Percentiles rank a stretch among this genome's conserved stretches.
Evolutionary conservation across 2,888 invertebrate species (phyloP).

Genomic region (Rutpela maculata): DNA sequence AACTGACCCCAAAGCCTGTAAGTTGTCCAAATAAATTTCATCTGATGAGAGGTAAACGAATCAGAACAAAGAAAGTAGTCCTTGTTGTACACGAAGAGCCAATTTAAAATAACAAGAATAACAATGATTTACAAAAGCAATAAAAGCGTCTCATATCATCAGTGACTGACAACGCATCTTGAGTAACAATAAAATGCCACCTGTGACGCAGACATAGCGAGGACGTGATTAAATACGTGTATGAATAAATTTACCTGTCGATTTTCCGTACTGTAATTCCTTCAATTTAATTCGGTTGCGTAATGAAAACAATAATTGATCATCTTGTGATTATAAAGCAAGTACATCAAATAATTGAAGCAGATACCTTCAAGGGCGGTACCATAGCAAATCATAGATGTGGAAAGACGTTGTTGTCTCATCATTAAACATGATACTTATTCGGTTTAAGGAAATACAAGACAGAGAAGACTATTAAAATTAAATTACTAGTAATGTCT

Average conservation of each 20-base stretch:
- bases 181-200: conserved; percentile 19
- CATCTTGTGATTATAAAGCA: not conserved
- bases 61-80: not conserved
- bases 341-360: not conserved
- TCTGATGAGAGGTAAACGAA: not conserved
- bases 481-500: not conserved
- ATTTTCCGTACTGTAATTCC: not conserved
- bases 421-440: not conserved
- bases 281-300: not conserved
- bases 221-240: conserved; percentile 27
- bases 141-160: conserved; percentile 19
- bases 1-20: not conserved
- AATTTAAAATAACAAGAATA: conserved; percentile 17
- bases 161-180: conserved; percentile 9
- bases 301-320: not conserved
- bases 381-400: not conserved
- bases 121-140: conserved; percentile 22
- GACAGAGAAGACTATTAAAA: conserved; percentile 1
- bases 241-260: conserved; percentile 11
- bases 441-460: not conserved
- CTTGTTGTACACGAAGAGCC: not conserved
- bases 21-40: not conserved
- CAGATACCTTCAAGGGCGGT: not conserved
- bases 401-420: not conserved
- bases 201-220: conserved; percentile 1